Evolutionary conservation across 2,113 vertebrate genomes (phyloP).

Genomic region (Rhabdomys dilectus): DNA sequence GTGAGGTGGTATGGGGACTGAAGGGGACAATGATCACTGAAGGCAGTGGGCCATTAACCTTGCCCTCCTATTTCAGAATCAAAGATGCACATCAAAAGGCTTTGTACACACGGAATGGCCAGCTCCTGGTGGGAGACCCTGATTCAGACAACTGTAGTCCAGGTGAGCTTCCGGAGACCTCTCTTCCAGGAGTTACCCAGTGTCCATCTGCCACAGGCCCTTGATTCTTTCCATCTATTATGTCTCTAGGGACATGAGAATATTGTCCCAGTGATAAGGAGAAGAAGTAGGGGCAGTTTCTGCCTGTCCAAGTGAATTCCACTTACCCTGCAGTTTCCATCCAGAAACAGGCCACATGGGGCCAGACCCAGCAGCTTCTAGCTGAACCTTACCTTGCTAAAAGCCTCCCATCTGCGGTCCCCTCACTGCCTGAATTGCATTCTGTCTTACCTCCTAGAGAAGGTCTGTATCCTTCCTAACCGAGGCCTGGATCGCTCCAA

Average conservation of each 20-base stretch:
- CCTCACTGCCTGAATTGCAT: neutral
- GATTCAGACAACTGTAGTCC: conserved; percentile 24
- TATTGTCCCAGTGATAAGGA: neutral
- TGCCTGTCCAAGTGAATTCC: neutral
- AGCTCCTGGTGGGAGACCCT: conserved; percentile 72
- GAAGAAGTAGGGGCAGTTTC: neutral
- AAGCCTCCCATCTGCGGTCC: neutral
- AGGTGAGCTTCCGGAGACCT: conserved; percentile 28
- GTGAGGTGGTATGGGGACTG: accelerated
- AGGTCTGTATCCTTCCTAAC: conserved; percentile 79
- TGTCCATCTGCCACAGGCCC: neutral
- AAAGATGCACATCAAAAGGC: conserved; percentile 68
- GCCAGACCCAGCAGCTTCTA: neutral
- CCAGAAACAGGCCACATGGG: neutral
- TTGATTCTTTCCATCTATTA: neutral
- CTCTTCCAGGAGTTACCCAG: accelerated
- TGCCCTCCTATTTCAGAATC: conserved; percentile 68
- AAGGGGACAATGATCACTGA: neutral
- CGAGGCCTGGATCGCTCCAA: conserved; percentile 72
- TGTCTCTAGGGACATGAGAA: neutral
- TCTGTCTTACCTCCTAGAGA: conserved; percentile 67
- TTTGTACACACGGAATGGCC: conserved; percentile 43
- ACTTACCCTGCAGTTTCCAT: neutral
- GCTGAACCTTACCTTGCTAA: neutral
- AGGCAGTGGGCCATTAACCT: neutral